Evolutionary conservation across 2,113 vertebrate species (phyloP).

Genomic region (Jaculus jaculus): DNA sequence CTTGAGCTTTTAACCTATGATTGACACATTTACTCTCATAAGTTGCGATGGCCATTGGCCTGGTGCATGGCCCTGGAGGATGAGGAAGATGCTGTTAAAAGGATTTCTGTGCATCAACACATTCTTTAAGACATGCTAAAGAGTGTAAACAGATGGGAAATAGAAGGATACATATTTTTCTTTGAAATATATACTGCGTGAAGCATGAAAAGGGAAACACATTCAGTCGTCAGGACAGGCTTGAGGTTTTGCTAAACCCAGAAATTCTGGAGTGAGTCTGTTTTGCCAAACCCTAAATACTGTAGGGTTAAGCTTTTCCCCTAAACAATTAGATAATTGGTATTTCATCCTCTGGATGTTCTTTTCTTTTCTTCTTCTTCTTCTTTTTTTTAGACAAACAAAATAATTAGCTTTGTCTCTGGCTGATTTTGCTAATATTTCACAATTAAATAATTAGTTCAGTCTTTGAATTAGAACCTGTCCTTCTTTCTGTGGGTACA

Average conservation of each 20-base stretch:
- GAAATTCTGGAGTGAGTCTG: constrained; percentile 63
- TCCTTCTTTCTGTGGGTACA: constrained; percentile 63
- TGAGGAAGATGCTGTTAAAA: constrained; percentile 53
- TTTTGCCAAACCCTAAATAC: constrained; percentile 69
- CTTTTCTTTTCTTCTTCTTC: neutral
- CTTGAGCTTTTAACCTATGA: constrained; percentile 20
- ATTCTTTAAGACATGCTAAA: constrained; percentile 46
- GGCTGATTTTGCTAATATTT: constrained; percentile 69
- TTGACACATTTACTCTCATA: constrained; percentile 10
- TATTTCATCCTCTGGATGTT: constrained; percentile 53
- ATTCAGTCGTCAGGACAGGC: constrained; percentile 61
- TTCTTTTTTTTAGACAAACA: constrained; percentile 19
- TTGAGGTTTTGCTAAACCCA: constrained; percentile 70
- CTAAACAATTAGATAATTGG: constrained; percentile 59
- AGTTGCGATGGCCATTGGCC: neutral
- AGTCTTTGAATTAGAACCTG: constrained; percentile 60
- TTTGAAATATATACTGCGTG: constrained; percentile 43
- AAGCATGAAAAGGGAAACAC: constrained; percentile 33
- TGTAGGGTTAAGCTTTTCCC: constrained; percentile 49
- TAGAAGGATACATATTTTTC: constrained; percentile 41
- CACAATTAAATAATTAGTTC: constrained; percentile 67
- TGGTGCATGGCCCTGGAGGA: neutral
- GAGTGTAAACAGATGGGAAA: constrained; percentile 51
- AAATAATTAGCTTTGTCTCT: constrained; percentile 60
- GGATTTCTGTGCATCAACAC: constrained; percentile 27